Percentiles rank a stretch among this genome's conserved stretches.
phyloP scores from a whole-genome alignment of 2,113 vertebrate species.

The Neogobius melanostomus region DNA sequence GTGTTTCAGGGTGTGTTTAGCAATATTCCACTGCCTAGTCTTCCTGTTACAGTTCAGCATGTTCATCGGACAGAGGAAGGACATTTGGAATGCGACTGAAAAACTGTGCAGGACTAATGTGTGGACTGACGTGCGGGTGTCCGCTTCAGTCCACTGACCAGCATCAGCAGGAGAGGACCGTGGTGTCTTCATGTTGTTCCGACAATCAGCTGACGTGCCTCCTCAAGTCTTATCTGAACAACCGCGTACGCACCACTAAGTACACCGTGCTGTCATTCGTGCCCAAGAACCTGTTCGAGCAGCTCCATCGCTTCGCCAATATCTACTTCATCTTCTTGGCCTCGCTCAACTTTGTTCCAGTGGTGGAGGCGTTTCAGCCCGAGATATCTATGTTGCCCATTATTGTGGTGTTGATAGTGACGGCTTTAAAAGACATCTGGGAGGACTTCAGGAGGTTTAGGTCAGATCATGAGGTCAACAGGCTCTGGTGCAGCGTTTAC shows the following conservation, averaged over 20 bases:
- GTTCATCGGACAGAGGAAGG: not conserved
- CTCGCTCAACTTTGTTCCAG: slow-evolving; percentile 69
- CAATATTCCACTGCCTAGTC: not conserved
- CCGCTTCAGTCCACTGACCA: slow-evolving; percentile 2
- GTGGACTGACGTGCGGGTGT: not conserved
- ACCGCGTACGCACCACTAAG: slow-evolving; percentile 69
- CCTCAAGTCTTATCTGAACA: slow-evolving; percentile 41
- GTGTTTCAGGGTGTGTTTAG: slow-evolving; percentile 44
- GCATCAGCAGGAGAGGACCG: slow-evolving; percentile 44
- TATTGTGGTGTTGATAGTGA: slow-evolving; percentile 50
- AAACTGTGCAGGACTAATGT: slow-evolving; percentile 36
- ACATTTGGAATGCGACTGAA: not conserved
- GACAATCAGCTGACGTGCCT: slow-evolving; percentile 37
- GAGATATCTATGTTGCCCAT: slow-evolving; percentile 65
- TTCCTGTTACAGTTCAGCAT: not conserved
- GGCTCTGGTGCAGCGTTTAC: slow-evolving; percentile 57
- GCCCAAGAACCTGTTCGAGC: slow-evolving; percentile 76
- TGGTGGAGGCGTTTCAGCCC: slow-evolving; percentile 71
- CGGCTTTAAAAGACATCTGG: slow-evolving; percentile 67
- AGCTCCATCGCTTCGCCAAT: slow-evolving; percentile 73
- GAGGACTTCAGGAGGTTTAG: slow-evolving; percentile 67
- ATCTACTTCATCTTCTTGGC: slow-evolving; percentile 72
- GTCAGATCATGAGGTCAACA: slow-evolving; percentile 61
- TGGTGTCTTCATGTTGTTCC: slow-evolving; percentile 46
- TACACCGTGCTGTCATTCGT: slow-evolving; percentile 74